Percentiles rank a stretch among this genome's conserved stretches.
Evolutionary conservation across 1,140 invertebrate genomes (phyloP).

Genomic region (Heliconius himera): DNA sequence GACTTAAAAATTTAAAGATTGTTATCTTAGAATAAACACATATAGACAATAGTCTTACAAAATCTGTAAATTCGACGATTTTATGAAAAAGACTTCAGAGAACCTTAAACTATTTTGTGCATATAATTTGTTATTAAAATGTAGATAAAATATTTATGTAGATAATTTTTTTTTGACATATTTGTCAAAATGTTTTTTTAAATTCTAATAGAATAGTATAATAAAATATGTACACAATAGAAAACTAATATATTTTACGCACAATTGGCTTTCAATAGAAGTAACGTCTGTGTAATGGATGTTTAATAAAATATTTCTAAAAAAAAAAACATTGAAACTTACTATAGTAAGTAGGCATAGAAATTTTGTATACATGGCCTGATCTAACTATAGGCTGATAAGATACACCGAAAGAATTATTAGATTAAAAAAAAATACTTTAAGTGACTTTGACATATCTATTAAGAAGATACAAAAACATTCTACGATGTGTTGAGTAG

Average conservation of each 20-base stretch:
- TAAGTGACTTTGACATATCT: slow-evolving; percentile 27
- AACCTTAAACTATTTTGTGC: not conserved
- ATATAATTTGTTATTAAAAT: not conserved
- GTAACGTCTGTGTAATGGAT: not conserved
- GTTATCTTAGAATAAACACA: not conserved
- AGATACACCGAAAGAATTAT: slow-evolving; percentile 10
- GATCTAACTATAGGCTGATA: slow-evolving; percentile 21
- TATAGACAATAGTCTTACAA: not conserved
- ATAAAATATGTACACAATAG: not conserved
- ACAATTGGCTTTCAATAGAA: not conserved
- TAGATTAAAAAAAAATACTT: not conserved
- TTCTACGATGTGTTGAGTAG: not conserved
- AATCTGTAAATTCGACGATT: not conserved
- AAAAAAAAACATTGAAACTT: not conserved
- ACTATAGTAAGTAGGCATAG: not conserved
- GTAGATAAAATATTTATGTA: not conserved
- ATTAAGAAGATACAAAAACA: not conserved
- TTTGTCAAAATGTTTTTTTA: not conserved
- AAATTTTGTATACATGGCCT: slow-evolving; percentile 35
- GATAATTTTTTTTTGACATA: not conserved
- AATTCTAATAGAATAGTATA: slow-evolving; percentile 3
- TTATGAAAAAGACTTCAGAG: not conserved
- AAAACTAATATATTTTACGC: not conserved
- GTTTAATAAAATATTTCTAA: not conserved
- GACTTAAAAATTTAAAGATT: not conserved